Base-by-base conservation (phyloP, 2,797 vertebrate genomes). In the Pelobates cultripes region DNA sequence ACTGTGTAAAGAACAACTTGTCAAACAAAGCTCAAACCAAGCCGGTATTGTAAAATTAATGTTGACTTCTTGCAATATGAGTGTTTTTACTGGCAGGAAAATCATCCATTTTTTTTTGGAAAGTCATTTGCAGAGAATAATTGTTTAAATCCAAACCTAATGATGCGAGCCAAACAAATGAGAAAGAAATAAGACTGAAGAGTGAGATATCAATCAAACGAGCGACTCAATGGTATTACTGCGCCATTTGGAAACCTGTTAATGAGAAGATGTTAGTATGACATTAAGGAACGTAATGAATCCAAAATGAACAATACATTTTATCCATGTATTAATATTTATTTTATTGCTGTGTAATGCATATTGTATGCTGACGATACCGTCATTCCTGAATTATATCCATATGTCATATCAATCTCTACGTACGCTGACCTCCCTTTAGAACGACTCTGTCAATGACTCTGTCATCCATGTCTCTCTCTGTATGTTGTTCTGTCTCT, bases 121-220 rank as follows among this genome's bases (percentile, higher is more conserved):
- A 55, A 73, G 47, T 60, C 51, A 43, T 55, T 73, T 60, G 15
- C 53, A 73, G 14, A 57, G 53, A 73, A 57, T 73, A 57, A 57
- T 73, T 73, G 51, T 73, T 73, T 57, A 42, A 40, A 60, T 61
- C 53, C 28, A 73, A 60, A 60, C 28, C 72, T 43, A 73, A 73
- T 73, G 72, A 73, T 73, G 72, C 72, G 43, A 60, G 60, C 13
- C 4, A 45, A 45, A 43, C 9, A 14, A 68, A 68, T 42, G 41
- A 68, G 41, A 68, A 68, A 69, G 13, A 8, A 8, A 70, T 44
- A 70, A 14, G 43, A n/a, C 43, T 8, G 15, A 45, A 43, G 12
- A 15, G 9, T n/a, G 68, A n/a, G 14, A 15, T 44, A 70, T 70
- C 43, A 70, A 70, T 70, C 68, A 70, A n/a, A 70, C 6, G 7